These are phyloP conservation scores for Noctuana brunneofusca DNA, from an alignment of 2,888 invertebrate species.

Conservation along the genomic window DNA sequence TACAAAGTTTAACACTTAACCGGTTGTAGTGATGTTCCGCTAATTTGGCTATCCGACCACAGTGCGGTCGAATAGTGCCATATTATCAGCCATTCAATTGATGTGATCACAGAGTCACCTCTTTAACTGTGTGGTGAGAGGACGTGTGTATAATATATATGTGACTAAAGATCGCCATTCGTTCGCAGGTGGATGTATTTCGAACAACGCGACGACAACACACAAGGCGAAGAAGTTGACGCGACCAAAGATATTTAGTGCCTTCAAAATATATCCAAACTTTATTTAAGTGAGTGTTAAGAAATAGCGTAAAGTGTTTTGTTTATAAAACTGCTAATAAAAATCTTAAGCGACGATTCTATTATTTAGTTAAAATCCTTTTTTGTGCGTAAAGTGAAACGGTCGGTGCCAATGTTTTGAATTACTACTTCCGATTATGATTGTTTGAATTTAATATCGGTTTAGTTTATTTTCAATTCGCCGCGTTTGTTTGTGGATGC, in stretches of 20 bases:
- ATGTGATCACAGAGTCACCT: conserved; percentile 6
- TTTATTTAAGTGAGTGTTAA: conserved; percentile 22
- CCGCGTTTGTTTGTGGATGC: conserved; percentile 62
- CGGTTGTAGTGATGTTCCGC: conserved; percentile 3
- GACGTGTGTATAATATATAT: conserved; percentile 1
- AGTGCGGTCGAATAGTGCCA: not conserved
- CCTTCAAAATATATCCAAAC: conserved; percentile 21
- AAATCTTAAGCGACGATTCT: conserved; percentile 18
- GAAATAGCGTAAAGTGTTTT: conserved; percentile 19
- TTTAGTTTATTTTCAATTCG: conserved; percentile 64
- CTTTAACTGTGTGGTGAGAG: conserved; percentile 20
- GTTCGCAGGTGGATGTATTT: conserved; percentile 86
- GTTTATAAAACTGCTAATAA: conserved; percentile 33
- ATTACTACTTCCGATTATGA: not conserved
- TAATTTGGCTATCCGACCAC: conserved; percentile 8
- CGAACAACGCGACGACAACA: conserved; percentile 83
- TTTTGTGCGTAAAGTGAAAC: not conserved
- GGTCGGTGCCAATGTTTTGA: not conserved
- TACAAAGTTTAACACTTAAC: conserved; percentile 3
- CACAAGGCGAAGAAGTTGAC: conserved; percentile 51
- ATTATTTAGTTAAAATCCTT: conserved; percentile 11
- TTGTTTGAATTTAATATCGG: conserved; percentile 50
- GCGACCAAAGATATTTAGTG: conserved; percentile 53
- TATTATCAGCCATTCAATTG: conserved; percentile 2
- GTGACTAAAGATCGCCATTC: conserved; percentile 9